Percentiles rank a stretch among this genome's conserved stretches.
Conservation (phyloP, 2,888 invertebrate genomes). For the Pyrocoelia pectoralis region DNA sequence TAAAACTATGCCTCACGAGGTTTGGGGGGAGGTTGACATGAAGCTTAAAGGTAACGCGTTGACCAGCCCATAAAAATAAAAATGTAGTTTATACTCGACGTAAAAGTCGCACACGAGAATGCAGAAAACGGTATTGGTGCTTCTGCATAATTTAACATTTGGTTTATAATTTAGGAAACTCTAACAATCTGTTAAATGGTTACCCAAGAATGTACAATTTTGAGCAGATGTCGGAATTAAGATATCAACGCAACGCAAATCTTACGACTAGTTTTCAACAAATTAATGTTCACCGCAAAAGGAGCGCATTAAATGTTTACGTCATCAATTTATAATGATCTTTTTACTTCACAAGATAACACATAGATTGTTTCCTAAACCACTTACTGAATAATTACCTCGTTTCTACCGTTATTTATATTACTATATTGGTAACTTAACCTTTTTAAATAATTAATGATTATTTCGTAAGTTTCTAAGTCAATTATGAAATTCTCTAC, state of each 20-base stretch:
- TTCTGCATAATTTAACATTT: no score
- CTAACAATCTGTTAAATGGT: no score
- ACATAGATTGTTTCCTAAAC: neutral
- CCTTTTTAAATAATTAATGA: neutral
- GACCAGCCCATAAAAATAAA: no score
- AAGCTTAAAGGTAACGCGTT: no score
- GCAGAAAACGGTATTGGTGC: no score
- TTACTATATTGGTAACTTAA: neutral
- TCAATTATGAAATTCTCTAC: neutral
- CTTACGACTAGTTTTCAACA: neutral
- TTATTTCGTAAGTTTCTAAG: neutral
- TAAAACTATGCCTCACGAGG: no score
- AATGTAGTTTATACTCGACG: no score
- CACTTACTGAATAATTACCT: slow-evolving; percentile 10
- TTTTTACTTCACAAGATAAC: neutral
- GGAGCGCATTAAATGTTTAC: neutral
- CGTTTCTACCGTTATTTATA: neutral
- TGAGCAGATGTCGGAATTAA: no score
- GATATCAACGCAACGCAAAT: neutral
- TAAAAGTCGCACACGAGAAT: no score
- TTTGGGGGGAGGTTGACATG: no score
- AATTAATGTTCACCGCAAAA: neutral
- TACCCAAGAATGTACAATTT: no score
- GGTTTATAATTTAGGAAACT: no score
- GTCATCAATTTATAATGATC: neutral